Conservation (phyloP, 1,140 invertebrate species). For the Drosophila pallidifrons region DNA sequence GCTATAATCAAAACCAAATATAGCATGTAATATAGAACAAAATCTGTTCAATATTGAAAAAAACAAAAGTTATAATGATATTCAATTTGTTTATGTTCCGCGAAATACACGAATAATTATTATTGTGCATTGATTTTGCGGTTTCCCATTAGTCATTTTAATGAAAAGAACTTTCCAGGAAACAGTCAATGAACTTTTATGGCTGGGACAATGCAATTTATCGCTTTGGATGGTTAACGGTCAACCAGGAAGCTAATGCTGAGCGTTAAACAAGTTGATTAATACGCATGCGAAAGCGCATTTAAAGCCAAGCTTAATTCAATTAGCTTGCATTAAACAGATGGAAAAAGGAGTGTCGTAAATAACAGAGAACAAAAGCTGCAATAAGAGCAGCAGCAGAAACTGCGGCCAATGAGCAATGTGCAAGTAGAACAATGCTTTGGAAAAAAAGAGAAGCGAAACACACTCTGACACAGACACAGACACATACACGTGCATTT, state of each 20-base stretch:
- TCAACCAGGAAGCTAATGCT: conserved; percentile 35
- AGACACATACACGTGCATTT: background rate
- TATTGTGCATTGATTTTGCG: too few species aligned
- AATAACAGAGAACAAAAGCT: conserved; percentile 72
- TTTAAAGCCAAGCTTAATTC: conserved; percentile 64
- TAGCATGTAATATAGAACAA: too few species aligned
- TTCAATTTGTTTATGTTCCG: too few species aligned
- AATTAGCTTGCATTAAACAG: conserved; percentile 53
- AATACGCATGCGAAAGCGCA: conserved; percentile 27
- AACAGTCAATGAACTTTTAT: conserved; percentile 36
- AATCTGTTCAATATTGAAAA: too few species aligned
- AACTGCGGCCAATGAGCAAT: conserved; percentile 40
- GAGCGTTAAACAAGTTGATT: conserved; percentile 25
- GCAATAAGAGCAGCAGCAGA: conserved; percentile 39
- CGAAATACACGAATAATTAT: too few species aligned
- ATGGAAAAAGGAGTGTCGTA: conserved; percentile 38
- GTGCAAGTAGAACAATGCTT: conserved; percentile 61
- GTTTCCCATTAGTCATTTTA: background rate
- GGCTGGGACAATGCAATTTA: conserved; percentile 14
- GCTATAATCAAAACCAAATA: too few species aligned
- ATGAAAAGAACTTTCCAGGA: background rate
- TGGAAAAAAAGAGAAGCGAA: conserved; percentile 15
- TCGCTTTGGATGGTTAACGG: background rate
- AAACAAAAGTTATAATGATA: too few species aligned
- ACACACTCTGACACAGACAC: conserved; percentile 5